These are phyloP conservation scores for Cheumatopsyche charites DNA, from an alignment of 1,140 invertebrate genomes.

Conservation along the genomic window DNA sequence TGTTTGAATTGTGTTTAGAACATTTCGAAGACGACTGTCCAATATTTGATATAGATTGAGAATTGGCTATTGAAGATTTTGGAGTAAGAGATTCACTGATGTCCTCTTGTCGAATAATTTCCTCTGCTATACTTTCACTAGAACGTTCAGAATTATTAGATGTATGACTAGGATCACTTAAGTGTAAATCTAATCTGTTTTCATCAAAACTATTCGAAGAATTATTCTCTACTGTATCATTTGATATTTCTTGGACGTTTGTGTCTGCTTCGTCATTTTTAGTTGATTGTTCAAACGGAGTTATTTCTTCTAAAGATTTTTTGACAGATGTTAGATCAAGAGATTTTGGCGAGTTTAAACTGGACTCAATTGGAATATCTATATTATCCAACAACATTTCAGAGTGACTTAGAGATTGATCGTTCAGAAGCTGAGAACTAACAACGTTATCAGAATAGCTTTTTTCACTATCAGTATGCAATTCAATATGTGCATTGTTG, in stretches of 20 bases:
- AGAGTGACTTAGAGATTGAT: not conserved
- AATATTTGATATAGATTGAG: too few species aligned
- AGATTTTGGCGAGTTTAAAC: not conserved
- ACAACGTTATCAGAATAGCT: constrained; percentile 18
- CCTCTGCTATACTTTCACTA: constrained; percentile 42
- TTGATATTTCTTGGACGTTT: not conserved
- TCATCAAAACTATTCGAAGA: not conserved
- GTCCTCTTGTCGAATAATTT: constrained; percentile 36
- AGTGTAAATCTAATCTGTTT: constrained; percentile 18
- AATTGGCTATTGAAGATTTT: too few species aligned
- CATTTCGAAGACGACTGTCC: too few species aligned
- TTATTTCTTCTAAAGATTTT: not conserved
- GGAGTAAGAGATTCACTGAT: not conserved
- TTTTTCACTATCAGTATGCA: constrained; percentile 24
- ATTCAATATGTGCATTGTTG: constrained; percentile 22
- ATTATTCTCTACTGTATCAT: not conserved
- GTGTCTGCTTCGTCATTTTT: not conserved
- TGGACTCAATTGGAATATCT: not conserved
- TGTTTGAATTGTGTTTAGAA: too few species aligned
- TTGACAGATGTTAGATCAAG: too few species aligned
- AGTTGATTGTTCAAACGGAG: not conserved
- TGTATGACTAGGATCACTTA: constrained; percentile 10
- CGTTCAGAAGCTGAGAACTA: not conserved
- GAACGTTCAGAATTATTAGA: constrained; percentile 31
- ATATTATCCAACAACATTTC: not conserved